These are phyloP conservation scores for Diplazon laetatorius DNA, from an alignment of 2,888 invertebrate species.

Conservation along the genomic window DNA sequence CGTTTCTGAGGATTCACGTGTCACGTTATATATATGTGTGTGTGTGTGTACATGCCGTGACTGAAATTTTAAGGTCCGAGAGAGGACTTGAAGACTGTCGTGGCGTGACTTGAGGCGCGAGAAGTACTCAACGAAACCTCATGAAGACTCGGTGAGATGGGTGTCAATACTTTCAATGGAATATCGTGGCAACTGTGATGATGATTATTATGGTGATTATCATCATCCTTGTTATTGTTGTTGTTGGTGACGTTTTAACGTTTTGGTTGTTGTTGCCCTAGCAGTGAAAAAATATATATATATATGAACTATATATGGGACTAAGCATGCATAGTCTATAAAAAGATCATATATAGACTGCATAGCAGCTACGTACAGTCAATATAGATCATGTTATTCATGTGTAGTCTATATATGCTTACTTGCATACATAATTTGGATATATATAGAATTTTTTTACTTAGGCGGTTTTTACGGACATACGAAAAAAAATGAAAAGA, in stretches of 20 bases:
- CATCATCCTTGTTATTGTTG: neutral
- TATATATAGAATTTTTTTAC: too few relatives aligned
- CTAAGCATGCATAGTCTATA: too few relatives aligned
- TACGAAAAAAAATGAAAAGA: too few relatives aligned
- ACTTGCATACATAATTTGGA: too few relatives aligned
- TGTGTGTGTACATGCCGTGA: too few relatives aligned
- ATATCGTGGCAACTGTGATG: neutral
- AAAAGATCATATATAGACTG: too few relatives aligned
- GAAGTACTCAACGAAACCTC: slow-evolving; percentile 17
- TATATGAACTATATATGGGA: too few relatives aligned
- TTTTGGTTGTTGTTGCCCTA: neutral
- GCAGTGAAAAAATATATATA: neutral
- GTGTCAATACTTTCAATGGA: slow-evolving; percentile 21
- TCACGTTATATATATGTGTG: too few relatives aligned
- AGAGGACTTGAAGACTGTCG: slow-evolving; percentile 5
- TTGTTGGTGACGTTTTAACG: neutral
- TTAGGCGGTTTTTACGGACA: too few relatives aligned
- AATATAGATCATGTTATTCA: too few relatives aligned
- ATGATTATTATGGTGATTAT: neutral
- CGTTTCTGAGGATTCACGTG: slow-evolving; percentile 41
- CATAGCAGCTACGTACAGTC: too few relatives aligned
- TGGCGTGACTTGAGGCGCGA: neutral
- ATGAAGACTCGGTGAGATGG: slow-evolving; percentile 13
- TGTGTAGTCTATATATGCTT: too few relatives aligned
- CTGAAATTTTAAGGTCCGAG: slow-evolving; percentile 33